Base-by-base conservation (phyloP, 2,888 invertebrate genomes). In the Brachylomia viminalis region DNA sequence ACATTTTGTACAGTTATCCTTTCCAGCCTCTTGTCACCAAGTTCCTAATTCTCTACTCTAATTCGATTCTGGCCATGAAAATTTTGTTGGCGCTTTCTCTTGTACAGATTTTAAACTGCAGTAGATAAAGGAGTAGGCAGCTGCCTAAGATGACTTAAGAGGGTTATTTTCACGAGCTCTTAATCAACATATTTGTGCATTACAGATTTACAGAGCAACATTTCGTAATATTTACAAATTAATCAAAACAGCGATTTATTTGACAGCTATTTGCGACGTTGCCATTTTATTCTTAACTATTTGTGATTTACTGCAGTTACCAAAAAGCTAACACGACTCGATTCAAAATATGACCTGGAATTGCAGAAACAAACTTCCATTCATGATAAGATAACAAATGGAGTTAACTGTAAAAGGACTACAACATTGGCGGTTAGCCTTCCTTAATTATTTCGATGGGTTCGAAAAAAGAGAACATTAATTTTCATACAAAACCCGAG, bases 401-500 rank as follows among this genome's bases (percentile, higher is more conserved):
- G 49, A 52, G 2, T 17, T 38, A 1, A 20, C 23, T 17, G 17
- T 52, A 11, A 38, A 54, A 54, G 42, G 6, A 45, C 23, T 27
- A 10, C 3, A 30, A 68, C 42, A 45, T 17, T 59, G 42, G 5
- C 42, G 38, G 33, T 17, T 33, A 6, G 6, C 56, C 17, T 23
- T 17, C 23, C 1, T 45, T 23, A n/a, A 47, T 27, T 23, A 69
- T 61, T 47, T 17, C 17, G n/a, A 70, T 11, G 38, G 15, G 8
- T 33, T 5, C 0, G 7, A 11, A 27, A 73, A 56, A 58, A 38
- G 3, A 27, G n/a, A 8, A 47, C 10, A 42, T 67, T n/a, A n/a
- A n/a, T n/a, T n/a, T 59, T 42, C 0, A 67, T 58, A 70, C 66
- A 61, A 61, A 75, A 80, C 80, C 58, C 38, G n/a, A n/a, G 6